Percentiles rank a stretch among this genome's conserved stretches.
Evolutionary conservation across 2,113 vertebrate genomes (phyloP).

Genomic region (Rostratula benghalensis): DNA sequence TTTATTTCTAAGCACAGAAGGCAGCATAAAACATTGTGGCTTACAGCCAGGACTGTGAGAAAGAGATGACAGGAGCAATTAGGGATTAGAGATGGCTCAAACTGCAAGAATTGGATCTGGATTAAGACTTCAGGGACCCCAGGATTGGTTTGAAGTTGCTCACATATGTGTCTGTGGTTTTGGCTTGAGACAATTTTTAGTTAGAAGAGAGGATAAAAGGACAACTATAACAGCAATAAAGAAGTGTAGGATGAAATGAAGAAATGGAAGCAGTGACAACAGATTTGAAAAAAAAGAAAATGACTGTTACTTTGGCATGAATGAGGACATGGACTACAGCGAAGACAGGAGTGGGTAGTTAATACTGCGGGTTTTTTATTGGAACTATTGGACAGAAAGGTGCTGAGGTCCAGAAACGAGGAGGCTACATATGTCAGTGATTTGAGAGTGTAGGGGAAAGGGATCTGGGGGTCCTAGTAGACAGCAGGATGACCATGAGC

Average conservation of each 20-base stretch:
- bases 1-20: slow-evolving; percentile 65
- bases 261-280: slow-evolving; percentile 39
- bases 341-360: background rate
- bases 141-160: slow-evolving; percentile 62
- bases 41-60: slow-evolving; percentile 52
- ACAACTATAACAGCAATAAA: slow-evolving; percentile 36
- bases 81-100: slow-evolving; percentile 69
- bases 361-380: background rate
- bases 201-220: slow-evolving; percentile 58
- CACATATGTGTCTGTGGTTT: slow-evolving; percentile 70
- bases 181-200: slow-evolving; percentile 42
- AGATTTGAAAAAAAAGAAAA: slow-evolving; percentile 28
- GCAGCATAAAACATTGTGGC: slow-evolving; percentile 59
- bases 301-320: background rate
- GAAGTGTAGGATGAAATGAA: slow-evolving; percentile 50
- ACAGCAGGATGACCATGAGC: too few species aligned
- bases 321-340: background rate
- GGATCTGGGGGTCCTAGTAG: too few species aligned
- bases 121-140: slow-evolving; percentile 62
- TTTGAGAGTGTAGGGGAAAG: background rate
- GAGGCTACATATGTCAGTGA: background rate
- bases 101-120: slow-evolving; percentile 65
- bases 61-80: slow-evolving; percentile 71
- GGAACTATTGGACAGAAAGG: background rate
- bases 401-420: background rate